Percentiles rank a stretch among this genome's conserved stretches.
phyloP scores from a whole-genome alignment of 2,113 vertebrate genomes.

The Caracal caracal region DNA sequence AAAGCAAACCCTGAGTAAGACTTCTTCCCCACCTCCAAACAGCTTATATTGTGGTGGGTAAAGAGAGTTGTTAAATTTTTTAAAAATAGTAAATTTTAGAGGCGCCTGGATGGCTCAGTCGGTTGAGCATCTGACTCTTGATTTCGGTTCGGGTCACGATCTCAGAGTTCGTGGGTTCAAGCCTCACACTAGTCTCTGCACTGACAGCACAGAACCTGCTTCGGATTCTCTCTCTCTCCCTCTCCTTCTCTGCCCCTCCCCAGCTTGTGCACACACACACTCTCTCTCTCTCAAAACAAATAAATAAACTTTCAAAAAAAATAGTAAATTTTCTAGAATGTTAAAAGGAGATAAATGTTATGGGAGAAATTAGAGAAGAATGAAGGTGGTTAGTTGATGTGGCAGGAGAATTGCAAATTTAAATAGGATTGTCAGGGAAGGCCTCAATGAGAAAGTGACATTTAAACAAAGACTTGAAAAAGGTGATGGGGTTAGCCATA shows the following conservation, averaged over 20 bases:
- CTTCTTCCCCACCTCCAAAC: neutral
- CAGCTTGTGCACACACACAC: too few species aligned
- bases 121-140: too few species aligned
- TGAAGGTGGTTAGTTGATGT: neutral
- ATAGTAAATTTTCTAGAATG: neutral
- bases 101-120: too few species aligned
- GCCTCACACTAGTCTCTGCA: too few species aligned
- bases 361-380: neutral
- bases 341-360: neutral
- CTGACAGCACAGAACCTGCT: too few species aligned
- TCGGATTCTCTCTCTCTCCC: too few species aligned
- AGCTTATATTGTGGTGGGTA: neutral
- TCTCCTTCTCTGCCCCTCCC: too few species aligned
- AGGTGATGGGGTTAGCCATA: neutral
- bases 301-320: neutral
- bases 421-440: neutral
- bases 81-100: neutral
- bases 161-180: too few species aligned
- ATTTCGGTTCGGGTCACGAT: too few species aligned
- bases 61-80: neutral
- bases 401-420: neutral
- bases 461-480: neutral
- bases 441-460: neutral
- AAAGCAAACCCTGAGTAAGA: neutral
- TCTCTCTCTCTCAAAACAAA: too few species aligned